A percentile compares a stretch with the other conserved stretches of the same genome.
Evolutionary conservation across 2,113 vertebrate genomes (phyloP).

Genomic region (Microtus montanus): DNA sequence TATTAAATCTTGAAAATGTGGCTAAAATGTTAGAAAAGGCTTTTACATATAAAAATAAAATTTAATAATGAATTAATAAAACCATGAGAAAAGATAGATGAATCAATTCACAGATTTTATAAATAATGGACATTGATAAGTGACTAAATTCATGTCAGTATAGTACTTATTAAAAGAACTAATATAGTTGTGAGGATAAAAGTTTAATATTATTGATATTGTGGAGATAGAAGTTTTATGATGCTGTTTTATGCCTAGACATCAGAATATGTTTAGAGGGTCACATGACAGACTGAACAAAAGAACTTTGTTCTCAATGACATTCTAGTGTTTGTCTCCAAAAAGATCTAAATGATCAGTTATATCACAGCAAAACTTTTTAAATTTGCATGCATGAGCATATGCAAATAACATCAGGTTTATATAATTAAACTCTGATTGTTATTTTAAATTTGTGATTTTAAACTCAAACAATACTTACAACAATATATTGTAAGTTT

Average conservation of each 20-base stretch:
- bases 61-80: not conserved
- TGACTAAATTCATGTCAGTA: too few relatives aligned
- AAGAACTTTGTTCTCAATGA: too few relatives aligned
- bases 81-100: not conserved
- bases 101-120: not conserved
- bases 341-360: too few relatives aligned
- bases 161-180: too few relatives aligned
- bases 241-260: too few relatives aligned
- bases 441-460: not conserved
- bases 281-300: too few relatives aligned
- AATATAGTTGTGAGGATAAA: too few relatives aligned
- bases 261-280: too few relatives aligned
- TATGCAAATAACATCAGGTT: not conserved
- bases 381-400: not conserved
- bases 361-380: not conserved
- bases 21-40: not conserved
- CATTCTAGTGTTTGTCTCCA: too few relatives aligned
- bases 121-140: not conserved
- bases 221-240: too few relatives aligned
- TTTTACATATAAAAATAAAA: not conserved
- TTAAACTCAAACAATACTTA: not conserved
- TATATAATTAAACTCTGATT: not conserved
- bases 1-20: not conserved
- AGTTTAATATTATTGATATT: too few relatives aligned
- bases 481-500: not conserved